Base-by-base conservation (phyloP, 2,888 invertebrate species). In the Scaptomyza cyrtandrae region DNA sequence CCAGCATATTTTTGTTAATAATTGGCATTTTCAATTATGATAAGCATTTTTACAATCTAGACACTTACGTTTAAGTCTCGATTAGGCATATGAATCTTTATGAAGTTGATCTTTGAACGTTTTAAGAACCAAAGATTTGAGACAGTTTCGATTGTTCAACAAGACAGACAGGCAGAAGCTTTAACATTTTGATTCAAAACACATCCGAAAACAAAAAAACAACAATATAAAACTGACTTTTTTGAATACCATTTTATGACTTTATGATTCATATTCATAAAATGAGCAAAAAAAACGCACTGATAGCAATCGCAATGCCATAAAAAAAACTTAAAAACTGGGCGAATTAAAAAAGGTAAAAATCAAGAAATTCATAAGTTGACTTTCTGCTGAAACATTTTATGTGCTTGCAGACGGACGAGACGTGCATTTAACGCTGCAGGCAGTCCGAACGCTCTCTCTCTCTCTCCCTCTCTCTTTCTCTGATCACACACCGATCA, bases 351-450 rank as follows among this genome's bases (percentile, higher is more conserved):
- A 33, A 29, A n/a, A 39, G 10, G 19, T 5, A 64, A 69, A 65
- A 71, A 77, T 76, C 72, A 75, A 80, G 75, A 86, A 78, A 86
- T 75, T 80, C 88, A 83, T 86, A 80, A 78, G 71, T 67, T 72
- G 71, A 60, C 59, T 65, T 61, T 78, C 85, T 61, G 84, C 54
- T 84, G 85, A 88, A 86, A 81, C 60, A 78, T 83, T 86, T 84
- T 72, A 72, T 76, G 77, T 53, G 75, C 35, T 37, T 67, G 55
- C 55, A 44, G 24, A 67, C 27, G 46, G 24, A 67, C 27, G 24
- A 3, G 24, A 24, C 3, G 46, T 61, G 52, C 14, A 35, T 24
- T 33, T 45, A 57, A 45, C 60, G 66, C 72, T 62, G 68, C 75
- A 68, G 74, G 60, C 54, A 55, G 65, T 24, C 59, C 24, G 19